Conservation (phyloP, 2,797 vertebrate genomes). For the Notamacropus eugenii region DNA sequence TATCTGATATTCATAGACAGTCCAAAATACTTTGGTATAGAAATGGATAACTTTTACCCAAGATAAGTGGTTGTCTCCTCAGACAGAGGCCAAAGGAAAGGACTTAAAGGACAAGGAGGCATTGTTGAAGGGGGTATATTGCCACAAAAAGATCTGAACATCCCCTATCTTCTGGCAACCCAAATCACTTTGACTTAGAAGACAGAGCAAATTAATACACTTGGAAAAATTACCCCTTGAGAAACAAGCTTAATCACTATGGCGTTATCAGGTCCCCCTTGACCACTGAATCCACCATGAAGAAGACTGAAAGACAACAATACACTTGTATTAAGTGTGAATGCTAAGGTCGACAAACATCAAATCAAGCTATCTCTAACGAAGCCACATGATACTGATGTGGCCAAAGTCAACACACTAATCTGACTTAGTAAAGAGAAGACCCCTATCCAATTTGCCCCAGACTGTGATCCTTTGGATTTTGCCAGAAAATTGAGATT, state of each 20-base stretch:
- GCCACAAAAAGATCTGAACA: not conserved
- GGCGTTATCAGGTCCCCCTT: not conserved
- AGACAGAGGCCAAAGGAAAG: not conserved
- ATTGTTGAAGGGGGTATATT: not conserved
- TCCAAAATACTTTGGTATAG: not conserved
- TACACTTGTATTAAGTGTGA: not conserved
- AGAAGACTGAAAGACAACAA: not conserved
- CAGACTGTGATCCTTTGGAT: not conserved
- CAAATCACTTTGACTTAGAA: not conserved
- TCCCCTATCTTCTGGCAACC: not conserved
- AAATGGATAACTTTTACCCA: not conserved
- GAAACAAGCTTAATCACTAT: not conserved
- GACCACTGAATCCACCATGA: not conserved
- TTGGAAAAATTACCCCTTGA: not conserved
- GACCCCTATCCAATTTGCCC: not conserved
- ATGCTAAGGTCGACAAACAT: not conserved
- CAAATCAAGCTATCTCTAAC: not conserved
- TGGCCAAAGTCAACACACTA: not conserved
- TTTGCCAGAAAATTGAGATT: not conserved
- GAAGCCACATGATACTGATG: not conserved
- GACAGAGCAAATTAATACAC: not conserved
- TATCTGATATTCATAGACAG: not conserved
- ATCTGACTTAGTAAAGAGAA: not conserved
- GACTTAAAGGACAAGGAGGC: not conserved
- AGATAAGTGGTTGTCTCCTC: not conserved